Evolutionary conservation across 2,797 vertebrate species (phyloP).

Genomic region (Hyperoplus immaculatus): DNA sequence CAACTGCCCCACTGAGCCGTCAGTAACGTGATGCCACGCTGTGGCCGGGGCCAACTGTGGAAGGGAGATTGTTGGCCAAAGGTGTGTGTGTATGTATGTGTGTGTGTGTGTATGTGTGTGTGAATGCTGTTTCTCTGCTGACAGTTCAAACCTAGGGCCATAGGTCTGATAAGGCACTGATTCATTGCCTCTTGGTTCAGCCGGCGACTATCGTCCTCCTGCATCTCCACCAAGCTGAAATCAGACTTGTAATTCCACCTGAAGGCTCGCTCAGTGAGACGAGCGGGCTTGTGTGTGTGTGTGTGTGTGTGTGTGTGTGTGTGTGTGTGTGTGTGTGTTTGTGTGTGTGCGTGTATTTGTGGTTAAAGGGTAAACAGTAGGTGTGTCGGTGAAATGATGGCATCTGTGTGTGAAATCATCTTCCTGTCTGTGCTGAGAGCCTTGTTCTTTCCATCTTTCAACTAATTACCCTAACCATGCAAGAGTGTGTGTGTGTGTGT

Average conservation of each 20-base stretch:
- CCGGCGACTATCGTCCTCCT: slow-evolving; percentile 65
- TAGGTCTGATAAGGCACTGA: slow-evolving; percentile 77
- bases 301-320: slow-evolving; percentile 22
- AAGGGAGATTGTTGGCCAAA: slow-evolving; percentile 36
- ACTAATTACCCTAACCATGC: slow-evolving; percentile 53
- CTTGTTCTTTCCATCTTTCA: slow-evolving; percentile 25
- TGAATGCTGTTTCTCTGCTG: slow-evolving; percentile 46
- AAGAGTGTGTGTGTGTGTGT: slow-evolving; percentile 1
- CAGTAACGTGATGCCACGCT: slow-evolving; percentile 37
- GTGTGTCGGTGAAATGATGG: slow-evolving; percentile 29
- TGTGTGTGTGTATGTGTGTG: slow-evolving; percentile 5
- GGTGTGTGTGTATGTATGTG: slow-evolving; percentile 15
- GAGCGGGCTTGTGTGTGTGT: slow-evolving; percentile 21
- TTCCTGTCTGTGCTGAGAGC: slow-evolving; percentile 9
- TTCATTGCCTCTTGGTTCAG: slow-evolving; percentile 74
- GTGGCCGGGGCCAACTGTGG: slow-evolving; percentile 33
- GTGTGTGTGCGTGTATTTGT: slow-evolving; percentile 25
- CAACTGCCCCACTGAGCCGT: slow-evolving; percentile 27
- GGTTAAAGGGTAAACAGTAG: slow-evolving; percentile 35
- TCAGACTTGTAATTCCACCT: slow-evolving; percentile 66
- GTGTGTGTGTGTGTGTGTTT: slow-evolving; percentile 20
- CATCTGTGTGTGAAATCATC: slow-evolving; percentile 19
- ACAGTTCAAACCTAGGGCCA: slow-evolving; percentile 70
- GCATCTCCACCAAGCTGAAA: slow-evolving; percentile 67
- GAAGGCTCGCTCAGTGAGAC: slow-evolving; percentile 42